Evolutionary conservation across 37 sponge, comb jelly and placozoan species (phyloP).

Genomic region (Eunapius fragilis): DNA sequence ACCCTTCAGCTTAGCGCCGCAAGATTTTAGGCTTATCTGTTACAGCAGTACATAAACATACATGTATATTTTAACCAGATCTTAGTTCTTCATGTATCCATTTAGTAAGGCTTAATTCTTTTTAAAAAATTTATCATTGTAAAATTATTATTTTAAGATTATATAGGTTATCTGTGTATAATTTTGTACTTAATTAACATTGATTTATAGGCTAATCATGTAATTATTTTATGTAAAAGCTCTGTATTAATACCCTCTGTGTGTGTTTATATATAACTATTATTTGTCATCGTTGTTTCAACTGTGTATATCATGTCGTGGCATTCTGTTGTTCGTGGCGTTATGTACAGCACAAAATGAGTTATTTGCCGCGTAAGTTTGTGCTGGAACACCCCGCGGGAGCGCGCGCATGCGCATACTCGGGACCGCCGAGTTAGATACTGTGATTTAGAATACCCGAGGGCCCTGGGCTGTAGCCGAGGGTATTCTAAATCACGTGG

Average conservation of each 20-base stretch:
- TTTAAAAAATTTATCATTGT: neutral
- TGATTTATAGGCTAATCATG: neutral
- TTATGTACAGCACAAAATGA: too few species aligned
- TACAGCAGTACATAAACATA: neutral
- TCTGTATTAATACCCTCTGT: neutral
- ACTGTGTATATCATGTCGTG: neutral
- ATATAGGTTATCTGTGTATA: neutral
- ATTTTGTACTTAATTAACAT: neutral
- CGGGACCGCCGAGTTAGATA: too few species aligned
- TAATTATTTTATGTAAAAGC: neutral
- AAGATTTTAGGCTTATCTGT: neutral
- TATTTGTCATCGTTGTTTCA: neutral
- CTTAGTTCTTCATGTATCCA: neutral
- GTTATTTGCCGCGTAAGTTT: too few species aligned
- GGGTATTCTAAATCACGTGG: too few species aligned
- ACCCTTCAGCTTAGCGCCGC: neutral
- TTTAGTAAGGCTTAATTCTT: neutral
- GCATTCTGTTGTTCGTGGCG: too few species aligned
- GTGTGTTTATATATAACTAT: neutral
- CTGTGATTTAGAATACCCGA: too few species aligned
- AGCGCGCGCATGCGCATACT: too few species aligned
- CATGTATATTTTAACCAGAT: neutral
- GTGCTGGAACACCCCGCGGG: too few species aligned
- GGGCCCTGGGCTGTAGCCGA: too few species aligned
- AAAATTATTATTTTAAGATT: neutral